phyloP scores from a whole-genome alignment of 2,113 vertebrate genomes.

The Epinephelus cyanopodus region DNA sequence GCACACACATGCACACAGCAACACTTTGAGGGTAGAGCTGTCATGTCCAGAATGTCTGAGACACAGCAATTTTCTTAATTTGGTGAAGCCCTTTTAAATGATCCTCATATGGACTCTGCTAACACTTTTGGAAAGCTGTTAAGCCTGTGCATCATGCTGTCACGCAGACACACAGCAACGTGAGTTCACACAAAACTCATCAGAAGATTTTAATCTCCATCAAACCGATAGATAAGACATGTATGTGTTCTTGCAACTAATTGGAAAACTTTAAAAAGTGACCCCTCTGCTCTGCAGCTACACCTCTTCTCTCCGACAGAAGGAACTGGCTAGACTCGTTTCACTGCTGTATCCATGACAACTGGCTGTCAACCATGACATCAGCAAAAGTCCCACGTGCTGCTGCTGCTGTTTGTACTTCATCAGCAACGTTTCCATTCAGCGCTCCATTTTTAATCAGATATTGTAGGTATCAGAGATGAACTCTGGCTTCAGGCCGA shows the following conservation, averaged over 20 bases:
- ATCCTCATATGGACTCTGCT: slow-evolving; percentile 36
- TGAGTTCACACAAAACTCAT: background rate
- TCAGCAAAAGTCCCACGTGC: slow-evolving; percentile 37
- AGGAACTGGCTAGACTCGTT: slow-evolving; percentile 44
- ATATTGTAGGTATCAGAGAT: background rate
- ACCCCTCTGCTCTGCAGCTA: background rate
- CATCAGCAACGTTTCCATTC: slow-evolving; percentile 11
- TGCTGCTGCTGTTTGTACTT: slow-evolving; percentile 31
- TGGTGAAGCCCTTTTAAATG: slow-evolving; percentile 38
- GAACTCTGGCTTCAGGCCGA: background rate
- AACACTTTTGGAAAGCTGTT: background rate
- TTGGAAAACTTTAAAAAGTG: slow-evolving; percentile 3
- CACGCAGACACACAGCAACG: background rate
- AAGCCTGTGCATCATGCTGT: background rate
- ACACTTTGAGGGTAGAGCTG: slow-evolving; percentile 30
- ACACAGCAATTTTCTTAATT: slow-evolving; percentile 42
- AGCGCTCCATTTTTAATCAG: slow-evolving; percentile 8
- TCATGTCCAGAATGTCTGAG: slow-evolving; percentile 13
- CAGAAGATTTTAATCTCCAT: background rate
- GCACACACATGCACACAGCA: background rate
- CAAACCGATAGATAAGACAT: background rate
- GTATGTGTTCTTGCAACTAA: background rate
- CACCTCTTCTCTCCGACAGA: slow-evolving; percentile 8
- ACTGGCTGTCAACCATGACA: slow-evolving; percentile 33
- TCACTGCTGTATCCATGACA: slow-evolving; percentile 30